These are phyloP conservation scores for Xiphophorus couchianus DNA, from an alignment of 2,113 vertebrate genomes.

Conservation along the genomic window DNA sequence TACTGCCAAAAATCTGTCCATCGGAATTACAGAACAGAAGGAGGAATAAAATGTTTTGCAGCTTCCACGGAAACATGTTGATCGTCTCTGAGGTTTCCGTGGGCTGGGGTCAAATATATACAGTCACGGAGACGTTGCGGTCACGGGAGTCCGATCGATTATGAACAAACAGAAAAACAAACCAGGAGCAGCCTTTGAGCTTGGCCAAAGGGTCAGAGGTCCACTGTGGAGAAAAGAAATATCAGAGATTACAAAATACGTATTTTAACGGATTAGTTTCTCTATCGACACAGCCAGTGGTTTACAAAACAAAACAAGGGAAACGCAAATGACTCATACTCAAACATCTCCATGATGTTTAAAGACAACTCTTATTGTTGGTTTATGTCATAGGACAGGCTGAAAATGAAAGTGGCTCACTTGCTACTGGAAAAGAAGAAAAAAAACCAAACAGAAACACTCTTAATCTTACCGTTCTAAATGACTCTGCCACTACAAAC, in stretches of 20 bases:
- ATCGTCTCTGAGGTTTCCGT: background rate
- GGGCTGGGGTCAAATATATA: constrained; percentile 22
- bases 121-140: background rate
- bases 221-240: background rate
- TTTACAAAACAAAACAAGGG: background rate
- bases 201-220: background rate
- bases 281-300: no score
- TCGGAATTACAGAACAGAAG: constrained; percentile 24
- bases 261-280: background rate
- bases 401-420: background rate
- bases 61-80: constrained; percentile 46
- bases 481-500: background rate
- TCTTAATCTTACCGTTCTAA: no score
- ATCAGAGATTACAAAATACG: background rate
- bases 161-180: background rate
- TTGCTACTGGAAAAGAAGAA: background rate
- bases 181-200: background rate
- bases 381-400: background rate
- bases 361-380: background rate
- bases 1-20: accelerated
- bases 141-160: constrained; percentile 21
- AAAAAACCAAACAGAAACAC: background rate
- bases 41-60: constrained; percentile 20
- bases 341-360: background rate
- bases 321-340: background rate